phyloP scores from a whole-genome alignment of 2,113 vertebrate genomes.

The Carassius gibelio region DNA sequence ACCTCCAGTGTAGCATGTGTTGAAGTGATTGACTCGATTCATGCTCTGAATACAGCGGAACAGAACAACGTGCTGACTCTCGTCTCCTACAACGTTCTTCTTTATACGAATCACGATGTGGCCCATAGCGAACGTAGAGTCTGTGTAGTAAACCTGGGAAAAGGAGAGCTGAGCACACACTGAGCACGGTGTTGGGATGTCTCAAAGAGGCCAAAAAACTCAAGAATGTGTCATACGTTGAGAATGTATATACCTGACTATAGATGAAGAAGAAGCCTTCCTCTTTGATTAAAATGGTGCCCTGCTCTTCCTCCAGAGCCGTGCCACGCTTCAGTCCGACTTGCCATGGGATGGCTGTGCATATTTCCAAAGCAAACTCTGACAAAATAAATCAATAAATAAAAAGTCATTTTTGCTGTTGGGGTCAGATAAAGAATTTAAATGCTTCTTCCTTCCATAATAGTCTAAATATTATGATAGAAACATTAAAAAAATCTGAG shows the following conservation, averaged over 20 bases:
- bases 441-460: not conserved
- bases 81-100: constrained; percentile 85
- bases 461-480: not conserved
- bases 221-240: not conserved
- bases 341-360: constrained; percentile 84
- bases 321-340: constrained; percentile 87
- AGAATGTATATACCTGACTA: constrained; percentile 81
- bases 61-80: constrained; percentile 83
- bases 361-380: constrained; percentile 62
- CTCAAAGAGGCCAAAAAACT: not conserved
- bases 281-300: constrained; percentile 87
- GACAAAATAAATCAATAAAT: not conserved
- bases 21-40: constrained; percentile 81
- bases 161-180: constrained; percentile 17
- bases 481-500: not conserved
- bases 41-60: constrained; percentile 95
- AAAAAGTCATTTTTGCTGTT: no score
- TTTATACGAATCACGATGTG: constrained; percentile 91
- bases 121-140: constrained; percentile 88
- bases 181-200: not conserved
- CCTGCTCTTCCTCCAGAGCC: constrained; percentile 81
- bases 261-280: constrained; percentile 94
- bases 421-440: not conserved
- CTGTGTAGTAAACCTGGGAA: constrained; percentile 87
- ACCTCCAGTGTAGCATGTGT: constrained; percentile 98